Evolutionary conservation across 1,140 invertebrate species (phyloP).

Genomic region (Charaxes varanes): DNA sequence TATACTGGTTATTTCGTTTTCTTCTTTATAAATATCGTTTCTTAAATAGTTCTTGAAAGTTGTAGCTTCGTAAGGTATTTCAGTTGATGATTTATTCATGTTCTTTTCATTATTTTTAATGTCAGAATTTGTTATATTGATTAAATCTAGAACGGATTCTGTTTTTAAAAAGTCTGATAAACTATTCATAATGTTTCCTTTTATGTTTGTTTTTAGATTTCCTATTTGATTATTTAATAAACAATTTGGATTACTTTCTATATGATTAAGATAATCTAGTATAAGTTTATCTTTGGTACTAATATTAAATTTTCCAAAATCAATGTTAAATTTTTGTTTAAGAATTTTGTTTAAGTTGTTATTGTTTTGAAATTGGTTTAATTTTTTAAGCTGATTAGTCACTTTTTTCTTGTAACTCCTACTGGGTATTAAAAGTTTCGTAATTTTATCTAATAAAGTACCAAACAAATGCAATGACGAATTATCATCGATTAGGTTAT

Average conservation of each 20-base stretch:
- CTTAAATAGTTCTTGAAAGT: background rate
- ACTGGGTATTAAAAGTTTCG: constrained; percentile 37
- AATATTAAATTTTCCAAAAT: constrained; percentile 31
- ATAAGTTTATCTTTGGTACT: constrained; percentile 52
- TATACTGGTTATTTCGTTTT: constrained; percentile 14
- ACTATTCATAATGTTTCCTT: constrained; percentile 50
- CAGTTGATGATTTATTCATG: constrained; percentile 6
- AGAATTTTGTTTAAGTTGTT: constrained; percentile 27
- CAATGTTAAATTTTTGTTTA: constrained; percentile 27
- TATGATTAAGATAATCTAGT: constrained; percentile 47
- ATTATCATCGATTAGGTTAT: constrained; percentile 20
- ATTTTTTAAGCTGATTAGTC: constrained; percentile 29
- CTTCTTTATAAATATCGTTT: constrained; percentile 8
- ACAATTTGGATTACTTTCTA: constrained; percentile 44
- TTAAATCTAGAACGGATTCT: constrained; percentile 45
- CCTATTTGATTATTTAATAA: constrained; percentile 23
- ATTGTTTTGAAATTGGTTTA: constrained; percentile 28
- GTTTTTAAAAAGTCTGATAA: constrained; percentile 57
- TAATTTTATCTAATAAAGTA: constrained; percentile 35
- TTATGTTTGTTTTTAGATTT: constrained; percentile 23
- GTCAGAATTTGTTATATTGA: constrained; percentile 28
- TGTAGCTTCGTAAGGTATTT: constrained; percentile 9
- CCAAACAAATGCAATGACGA: constrained; percentile 38
- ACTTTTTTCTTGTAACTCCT: constrained; percentile 31
- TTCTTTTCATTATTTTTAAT: constrained; percentile 7